Evolutionary conservation across 2,797 vertebrate species (phyloP), one percentile per base, ranked within the genome.

Genomic region (Gadopsis bispinosus): DNA sequence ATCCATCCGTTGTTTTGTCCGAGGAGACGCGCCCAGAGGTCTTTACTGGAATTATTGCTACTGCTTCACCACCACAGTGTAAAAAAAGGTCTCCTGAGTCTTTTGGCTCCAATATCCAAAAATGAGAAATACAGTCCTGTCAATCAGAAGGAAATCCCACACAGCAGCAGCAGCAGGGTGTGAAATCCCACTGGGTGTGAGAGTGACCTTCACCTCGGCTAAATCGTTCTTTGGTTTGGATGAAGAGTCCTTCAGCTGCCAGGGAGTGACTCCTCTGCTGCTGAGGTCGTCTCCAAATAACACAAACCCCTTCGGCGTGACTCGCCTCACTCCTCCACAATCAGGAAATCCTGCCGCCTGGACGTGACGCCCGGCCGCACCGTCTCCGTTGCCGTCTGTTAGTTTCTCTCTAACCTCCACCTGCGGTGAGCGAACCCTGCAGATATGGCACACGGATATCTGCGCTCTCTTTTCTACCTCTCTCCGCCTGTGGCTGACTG

Each of bases 301-400:
- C 65, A 64, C 58, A 26, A 55, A 65, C 47, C 26, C 37, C 54
- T 61, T 41, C 69, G 19, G 17, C 71, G 54, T 72, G 79, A 67
- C 73, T 81, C 55, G 3, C 13, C 50, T 45, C 63, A 2, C 43
- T n/a, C 53, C 56, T 26, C 35, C 1, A n/a, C 74, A 77, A 77
- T 77, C 63, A 77, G 16, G 16, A 31, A 20, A 39, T n/a, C 56
- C 50, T 4, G 26, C 5, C 7, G n/a, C 26, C 67, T 13, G 22
- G 22, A 58, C 7, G 20, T 20, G 53, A n/a, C 11, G 48, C 48
- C 51, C 10, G 5, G 61, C 29, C 3, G 11, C 31, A 4, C 13
- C 39, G 9, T 29, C 70, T 73, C 45, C 35, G 9, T 29, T 64
- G 69, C 45, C 35, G 2, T 35, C 45, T 20, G 37, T 51, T 58